Conservation (phyloP, 2,797 vertebrate genomes). For the Fundulus diaphanus region DNA sequence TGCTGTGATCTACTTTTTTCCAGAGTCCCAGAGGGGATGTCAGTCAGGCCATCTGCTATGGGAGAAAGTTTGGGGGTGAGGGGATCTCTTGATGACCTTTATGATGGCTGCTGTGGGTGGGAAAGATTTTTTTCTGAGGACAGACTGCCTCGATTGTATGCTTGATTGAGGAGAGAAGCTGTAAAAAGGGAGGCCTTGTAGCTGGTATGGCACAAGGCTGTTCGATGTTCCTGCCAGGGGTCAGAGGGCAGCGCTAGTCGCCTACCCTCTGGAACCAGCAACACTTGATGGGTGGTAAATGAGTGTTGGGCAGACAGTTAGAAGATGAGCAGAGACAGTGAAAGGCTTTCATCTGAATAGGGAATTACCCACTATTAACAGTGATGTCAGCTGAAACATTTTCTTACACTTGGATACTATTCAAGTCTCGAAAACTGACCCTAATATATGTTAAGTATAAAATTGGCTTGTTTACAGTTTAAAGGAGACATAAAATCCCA, state of each 20-base stretch:
- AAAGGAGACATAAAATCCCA: neutral
- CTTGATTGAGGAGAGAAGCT: constrained; percentile 50
- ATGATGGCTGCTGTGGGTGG: constrained; percentile 51
- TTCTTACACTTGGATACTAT: neutral
- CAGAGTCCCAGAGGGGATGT: constrained; percentile 28
- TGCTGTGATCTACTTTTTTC: constrained; percentile 11
- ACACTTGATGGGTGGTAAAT: constrained; percentile 44
- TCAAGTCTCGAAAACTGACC: constrained; percentile 6
- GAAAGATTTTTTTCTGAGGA: constrained; percentile 25
- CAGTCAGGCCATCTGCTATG: constrained; percentile 53
- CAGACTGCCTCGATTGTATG: constrained; percentile 53
- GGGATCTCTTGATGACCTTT: constrained; percentile 47
- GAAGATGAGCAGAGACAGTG: constrained; percentile 38
- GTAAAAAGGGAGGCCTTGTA: constrained; percentile 71
- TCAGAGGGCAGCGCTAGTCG: constrained; percentile 44
- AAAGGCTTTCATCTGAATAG: constrained; percentile 23
- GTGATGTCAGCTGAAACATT: neutral
- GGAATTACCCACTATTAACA: constrained; percentile 27
- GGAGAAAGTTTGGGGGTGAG: neutral
- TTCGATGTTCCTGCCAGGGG: constrained; percentile 40
- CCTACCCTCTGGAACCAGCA: constrained; percentile 48
- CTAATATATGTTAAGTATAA: neutral
- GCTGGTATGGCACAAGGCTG: constrained; percentile 50
- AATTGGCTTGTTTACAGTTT: constrained; percentile 9
- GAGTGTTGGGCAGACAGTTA: neutral